Base-by-base conservation (phyloP, 2,888 invertebrate genomes). In the Magallana nippona region DNA sequence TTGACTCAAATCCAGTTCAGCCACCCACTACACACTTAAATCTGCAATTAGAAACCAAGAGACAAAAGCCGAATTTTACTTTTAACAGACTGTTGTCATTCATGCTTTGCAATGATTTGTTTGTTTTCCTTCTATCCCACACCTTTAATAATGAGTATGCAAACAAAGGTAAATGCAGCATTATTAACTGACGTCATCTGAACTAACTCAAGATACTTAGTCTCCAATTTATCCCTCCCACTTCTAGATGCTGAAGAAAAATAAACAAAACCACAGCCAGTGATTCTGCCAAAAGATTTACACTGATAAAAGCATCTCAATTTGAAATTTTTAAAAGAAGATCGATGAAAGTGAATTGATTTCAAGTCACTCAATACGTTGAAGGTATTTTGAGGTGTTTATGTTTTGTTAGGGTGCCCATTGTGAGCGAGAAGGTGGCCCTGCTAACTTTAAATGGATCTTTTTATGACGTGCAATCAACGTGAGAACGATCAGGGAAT, bases 381-480 rank as follows among this genome's bases (percentile, higher is more conserved):
- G 32, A 44, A 71, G 71, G 71, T 71, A 71, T 71, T 71, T 71
- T 17, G 27, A 15, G 71, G 71, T 71, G 32, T 71, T 71, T 71
- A 71, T 22, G 27, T 71, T 22, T 71, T 32, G 22, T 71, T 71
- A 63, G 71, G 27, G 71, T 71, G 71, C 71, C 71, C 71, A 71
- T 71, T 71, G 71, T 71, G 71, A 27, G 5, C 10, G 71, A 71
- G 71, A 71, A 71, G 15, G 27, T 13, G 71, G 71, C 71, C 27
- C 71, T 15, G 32, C 71, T 22, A 71, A 71, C 71, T 15, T 71
- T 71, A 27, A 71, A 71, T 71, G 32, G 71, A 71, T 71, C 71
- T 71, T 71, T 71, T 71, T 71, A 71, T 71, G 71, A 71, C 71
- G 71, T 71, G 71, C 71, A 71, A 71, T 71, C 71, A 71, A 71